Evolutionary conservation across 2,888 invertebrate genomes (phyloP).

Genomic region (Linnaemya tessellans): DNA sequence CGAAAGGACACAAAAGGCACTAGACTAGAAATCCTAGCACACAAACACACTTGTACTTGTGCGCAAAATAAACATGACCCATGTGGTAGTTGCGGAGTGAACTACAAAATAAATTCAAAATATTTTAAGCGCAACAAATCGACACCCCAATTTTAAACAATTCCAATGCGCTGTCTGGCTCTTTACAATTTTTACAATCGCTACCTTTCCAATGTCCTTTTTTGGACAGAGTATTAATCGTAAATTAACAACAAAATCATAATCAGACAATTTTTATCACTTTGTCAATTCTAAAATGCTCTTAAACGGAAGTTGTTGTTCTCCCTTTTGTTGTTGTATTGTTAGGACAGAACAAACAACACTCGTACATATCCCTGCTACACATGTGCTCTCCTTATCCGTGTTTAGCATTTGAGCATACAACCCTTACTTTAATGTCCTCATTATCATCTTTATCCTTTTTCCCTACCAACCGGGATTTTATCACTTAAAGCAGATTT

Average conservation of each 20-base stretch:
- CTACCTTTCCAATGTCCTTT: slow-evolving; percentile 52
- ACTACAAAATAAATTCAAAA: slow-evolving; percentile 40
- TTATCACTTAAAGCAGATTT: slow-evolving; percentile 65
- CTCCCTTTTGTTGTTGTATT: slow-evolving; percentile 2
- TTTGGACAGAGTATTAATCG: slow-evolving; percentile 50
- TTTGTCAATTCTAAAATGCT: slow-evolving; percentile 49
- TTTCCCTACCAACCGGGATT: slow-evolving; percentile 45
- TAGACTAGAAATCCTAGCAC: neutral
- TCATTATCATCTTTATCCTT: slow-evolving; percentile 58
- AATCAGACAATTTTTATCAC: slow-evolving; percentile 61
- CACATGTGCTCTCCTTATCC: neutral
- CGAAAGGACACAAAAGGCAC: slow-evolving; percentile 16
- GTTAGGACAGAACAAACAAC: neutral
- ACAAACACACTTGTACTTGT: neutral
- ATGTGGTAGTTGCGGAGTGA: slow-evolving; percentile 53
- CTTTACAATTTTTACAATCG: neutral
- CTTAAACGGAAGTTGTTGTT: slow-evolving; percentile 53
- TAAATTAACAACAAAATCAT: slow-evolving; percentile 67
- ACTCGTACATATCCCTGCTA: neutral
- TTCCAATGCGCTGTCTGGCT: slow-evolving; percentile 9
- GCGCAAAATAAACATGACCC: slow-evolving; percentile 70
- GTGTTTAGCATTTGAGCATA: neutral
- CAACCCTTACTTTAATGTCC: slow-evolving; percentile 66
- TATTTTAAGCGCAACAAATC: slow-evolving; percentile 67
- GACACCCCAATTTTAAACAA: slow-evolving; percentile 63